These are phyloP conservation scores for Ephestia elutella DNA, from an alignment of 1,140 invertebrate genomes.

Conservation along the genomic window DNA sequence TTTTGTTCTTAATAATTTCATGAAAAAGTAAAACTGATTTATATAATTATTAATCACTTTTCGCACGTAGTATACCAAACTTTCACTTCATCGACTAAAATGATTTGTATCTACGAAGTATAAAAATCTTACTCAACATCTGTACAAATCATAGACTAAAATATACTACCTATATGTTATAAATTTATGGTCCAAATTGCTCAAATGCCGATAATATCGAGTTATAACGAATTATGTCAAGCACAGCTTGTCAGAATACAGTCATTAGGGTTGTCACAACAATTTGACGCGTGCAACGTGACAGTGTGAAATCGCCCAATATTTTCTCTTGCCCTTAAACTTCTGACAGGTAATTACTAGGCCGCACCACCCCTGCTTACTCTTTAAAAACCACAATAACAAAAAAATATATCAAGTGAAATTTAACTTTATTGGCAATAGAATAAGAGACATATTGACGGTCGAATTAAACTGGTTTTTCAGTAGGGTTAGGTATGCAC, in stretches of 20 bases:
- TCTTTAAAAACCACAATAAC: neutral
- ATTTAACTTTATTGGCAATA: neutral
- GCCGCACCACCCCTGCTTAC: slow-evolving; percentile 6
- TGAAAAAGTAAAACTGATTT: too few relatives aligned
- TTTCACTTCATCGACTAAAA: too few relatives aligned
- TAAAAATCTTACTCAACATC: too few relatives aligned
- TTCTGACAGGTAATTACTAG: slow-evolving; percentile 19
- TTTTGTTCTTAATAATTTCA: too few relatives aligned
- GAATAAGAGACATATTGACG: neutral
- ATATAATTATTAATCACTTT: too few relatives aligned
- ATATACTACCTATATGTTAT: too few relatives aligned
- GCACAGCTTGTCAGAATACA: slow-evolving; percentile 1
- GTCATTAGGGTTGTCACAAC: slow-evolving; percentile 8
- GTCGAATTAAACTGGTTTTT: neutral
- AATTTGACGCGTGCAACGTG: slow-evolving; percentile 10
- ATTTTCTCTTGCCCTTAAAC: slow-evolving; percentile 18
- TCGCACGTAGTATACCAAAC: too few relatives aligned
- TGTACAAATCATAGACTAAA: too few relatives aligned
- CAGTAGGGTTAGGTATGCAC: slow-evolving; percentile 9
- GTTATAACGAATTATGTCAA: neutral
- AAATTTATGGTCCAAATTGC: neutral
- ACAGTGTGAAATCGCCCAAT: slow-evolving; percentile 20
- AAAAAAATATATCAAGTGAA: neutral
- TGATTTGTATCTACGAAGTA: too few relatives aligned
- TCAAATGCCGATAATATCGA: neutral